Conservation (phyloP, 2,797 vertebrate genomes). For the Eurystomus glaucurus region DNA sequence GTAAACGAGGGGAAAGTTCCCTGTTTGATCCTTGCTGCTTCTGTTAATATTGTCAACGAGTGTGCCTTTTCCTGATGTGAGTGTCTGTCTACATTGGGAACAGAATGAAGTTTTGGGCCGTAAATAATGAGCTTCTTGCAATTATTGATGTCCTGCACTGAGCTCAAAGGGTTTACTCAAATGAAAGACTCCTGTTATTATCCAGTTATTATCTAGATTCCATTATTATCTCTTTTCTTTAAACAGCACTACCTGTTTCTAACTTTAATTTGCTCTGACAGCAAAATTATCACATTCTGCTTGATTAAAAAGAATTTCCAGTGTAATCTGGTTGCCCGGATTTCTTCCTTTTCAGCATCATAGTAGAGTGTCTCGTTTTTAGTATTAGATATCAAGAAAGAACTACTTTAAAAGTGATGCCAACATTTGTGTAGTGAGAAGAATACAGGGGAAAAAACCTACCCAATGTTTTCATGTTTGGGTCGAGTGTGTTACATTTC, state of each 20-base stretch:
- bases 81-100: not conserved
- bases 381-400: not conserved
- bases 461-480: not conserved
- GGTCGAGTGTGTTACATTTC: not conserved
- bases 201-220: not conserved
- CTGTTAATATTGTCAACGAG: slow-evolving; percentile 14
- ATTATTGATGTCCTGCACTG: slow-evolving; percentile 18
- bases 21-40: not conserved
- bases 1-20: not conserved
- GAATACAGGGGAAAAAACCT: not conserved
- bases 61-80: not conserved
- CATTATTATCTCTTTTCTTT: not conserved
- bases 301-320: not conserved
- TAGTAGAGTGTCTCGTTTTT: not conserved
- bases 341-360: not conserved
- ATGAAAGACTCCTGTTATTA: slow-evolving; percentile 6
- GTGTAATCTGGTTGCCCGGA: not conserved
- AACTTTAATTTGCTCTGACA: not conserved
- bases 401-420: not conserved
- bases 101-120: not conserved
- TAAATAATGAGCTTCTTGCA: slow-evolving; percentile 5
- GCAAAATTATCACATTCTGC: not conserved
- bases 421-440: not conserved
- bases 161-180: not conserved
- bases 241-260: not conserved